A percentile compares a stretch with the other conserved stretches of the same genome.
Conservation (phyloP, 2,797 vertebrate genomes). For the Psittacula echo region DNA sequence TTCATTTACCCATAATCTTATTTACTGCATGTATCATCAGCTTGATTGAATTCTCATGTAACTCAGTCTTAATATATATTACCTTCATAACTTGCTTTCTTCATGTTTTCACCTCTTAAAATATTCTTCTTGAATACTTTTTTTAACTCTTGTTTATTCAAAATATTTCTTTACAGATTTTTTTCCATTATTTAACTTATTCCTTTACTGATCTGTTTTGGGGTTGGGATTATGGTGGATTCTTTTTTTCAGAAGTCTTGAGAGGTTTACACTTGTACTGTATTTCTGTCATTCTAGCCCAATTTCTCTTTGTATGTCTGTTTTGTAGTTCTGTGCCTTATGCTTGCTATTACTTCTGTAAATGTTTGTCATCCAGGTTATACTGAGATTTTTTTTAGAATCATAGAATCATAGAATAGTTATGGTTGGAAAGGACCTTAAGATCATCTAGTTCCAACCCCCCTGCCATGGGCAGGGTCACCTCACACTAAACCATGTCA, state of each 20-base stretch:
- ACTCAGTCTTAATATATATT: not conserved
- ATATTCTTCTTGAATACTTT: not conserved
- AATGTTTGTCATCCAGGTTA: not conserved
- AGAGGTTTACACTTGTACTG: not conserved
- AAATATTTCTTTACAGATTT: not conserved
- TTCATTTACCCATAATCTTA: not conserved
- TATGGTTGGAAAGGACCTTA: too few species aligned
- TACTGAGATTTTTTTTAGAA: not conserved
- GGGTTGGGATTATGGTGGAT: not conserved
- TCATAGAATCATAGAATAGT: too few species aligned
- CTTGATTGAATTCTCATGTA: not conserved
- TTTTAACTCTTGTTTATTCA: not conserved
- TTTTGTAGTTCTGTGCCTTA: not conserved
- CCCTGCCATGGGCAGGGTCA: too few species aligned
- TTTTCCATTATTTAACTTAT: not conserved
- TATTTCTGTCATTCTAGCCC: not conserved
- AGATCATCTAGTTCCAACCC: too few species aligned
- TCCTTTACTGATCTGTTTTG: not conserved
- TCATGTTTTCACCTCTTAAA: not conserved
- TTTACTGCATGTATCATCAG: not conserved
- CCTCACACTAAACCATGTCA: too few species aligned
- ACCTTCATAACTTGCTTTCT: not conserved
- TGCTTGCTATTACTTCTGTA: not conserved
- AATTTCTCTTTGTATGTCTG: not conserved
- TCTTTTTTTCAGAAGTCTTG: not conserved